phyloP scores from a whole-genome alignment of 2,888 invertebrate genomes.

The Iselma pallidipennis region DNA sequence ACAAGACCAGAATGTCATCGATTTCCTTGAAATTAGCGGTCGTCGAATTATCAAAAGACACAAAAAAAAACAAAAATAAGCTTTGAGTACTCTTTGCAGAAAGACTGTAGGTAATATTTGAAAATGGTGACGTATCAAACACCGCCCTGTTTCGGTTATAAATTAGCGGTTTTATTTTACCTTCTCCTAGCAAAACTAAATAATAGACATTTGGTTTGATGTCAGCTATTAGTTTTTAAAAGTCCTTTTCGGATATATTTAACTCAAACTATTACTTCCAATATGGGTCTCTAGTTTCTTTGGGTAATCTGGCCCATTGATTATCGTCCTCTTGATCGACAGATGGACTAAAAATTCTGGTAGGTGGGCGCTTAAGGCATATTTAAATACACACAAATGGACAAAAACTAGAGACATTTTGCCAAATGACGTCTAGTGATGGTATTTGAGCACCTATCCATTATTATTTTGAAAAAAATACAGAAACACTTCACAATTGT shows the following conservation, averaged over 20 bases:
- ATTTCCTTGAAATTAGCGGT: neutral
- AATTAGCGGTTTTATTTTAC: constrained; percentile 52
- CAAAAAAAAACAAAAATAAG: no score
- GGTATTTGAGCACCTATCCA: neutral
- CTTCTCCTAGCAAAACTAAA: constrained; percentile 44
- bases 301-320: neutral
- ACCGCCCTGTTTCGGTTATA: constrained; percentile 51
- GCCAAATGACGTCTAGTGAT: neutral
- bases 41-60: neutral
- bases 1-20: neutral
- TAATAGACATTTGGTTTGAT: constrained; percentile 45
- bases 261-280: neutral
- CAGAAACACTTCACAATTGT: no score
- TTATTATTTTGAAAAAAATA: constrained; percentile 13
- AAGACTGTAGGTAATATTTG: neutral
- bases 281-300: neutral
- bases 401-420: neutral
- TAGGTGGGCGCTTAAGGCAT: neutral
- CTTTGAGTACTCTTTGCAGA: neutral
- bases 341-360: neutral
- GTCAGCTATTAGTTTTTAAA: constrained; percentile 15
- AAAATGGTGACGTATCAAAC: constrained; percentile 10
- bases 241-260: neutral
- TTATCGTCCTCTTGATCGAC: neutral
- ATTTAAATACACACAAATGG: neutral